phyloP scores from a whole-genome alignment of 2,888 invertebrate species.

The Netelia virgata region DNA sequence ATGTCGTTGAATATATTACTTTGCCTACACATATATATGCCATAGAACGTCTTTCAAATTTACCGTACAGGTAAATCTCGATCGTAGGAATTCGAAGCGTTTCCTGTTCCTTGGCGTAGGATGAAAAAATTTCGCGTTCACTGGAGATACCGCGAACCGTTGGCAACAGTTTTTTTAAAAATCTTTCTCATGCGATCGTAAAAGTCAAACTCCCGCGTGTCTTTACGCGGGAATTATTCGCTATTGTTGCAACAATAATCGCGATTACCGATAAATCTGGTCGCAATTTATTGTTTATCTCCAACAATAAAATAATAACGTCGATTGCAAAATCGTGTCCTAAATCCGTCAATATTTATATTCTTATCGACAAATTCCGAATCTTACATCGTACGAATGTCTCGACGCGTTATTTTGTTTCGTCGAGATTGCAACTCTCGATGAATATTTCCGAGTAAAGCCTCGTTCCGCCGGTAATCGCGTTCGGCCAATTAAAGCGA shows the following conservation, averaged over 20 bases:
- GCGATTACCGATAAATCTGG: background rate
- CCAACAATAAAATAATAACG: too few species aligned
- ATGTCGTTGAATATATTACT: background rate
- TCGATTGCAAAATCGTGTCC: too few species aligned
- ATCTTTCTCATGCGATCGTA: background rate
- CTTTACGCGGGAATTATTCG: background rate
- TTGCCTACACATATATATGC: background rate
- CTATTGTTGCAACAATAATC: background rate
- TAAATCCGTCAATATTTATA: too few species aligned
- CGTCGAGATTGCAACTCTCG: background rate
- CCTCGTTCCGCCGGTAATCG: slow-evolving; percentile 40
- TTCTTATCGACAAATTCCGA: background rate
- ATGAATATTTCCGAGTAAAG: slow-evolving; percentile 52
- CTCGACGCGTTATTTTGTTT: background rate
- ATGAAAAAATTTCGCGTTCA: slow-evolving; percentile 11
- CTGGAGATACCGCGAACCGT: slow-evolving; percentile 19
- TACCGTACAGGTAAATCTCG: background rate
- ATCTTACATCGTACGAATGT: background rate
- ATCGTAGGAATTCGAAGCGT: slow-evolving; percentile 58
- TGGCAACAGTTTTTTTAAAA: background rate
- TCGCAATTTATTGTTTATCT: too few species aligned
- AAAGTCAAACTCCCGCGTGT: slow-evolving; percentile 12
- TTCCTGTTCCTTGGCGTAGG: slow-evolving; percentile 57
- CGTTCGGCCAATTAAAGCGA: slow-evolving; percentile 58
- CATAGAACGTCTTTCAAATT: background rate